Evolutionary conservation across 2,797 vertebrate genomes (phyloP).

Genomic region (Pristis pectinata): DNA sequence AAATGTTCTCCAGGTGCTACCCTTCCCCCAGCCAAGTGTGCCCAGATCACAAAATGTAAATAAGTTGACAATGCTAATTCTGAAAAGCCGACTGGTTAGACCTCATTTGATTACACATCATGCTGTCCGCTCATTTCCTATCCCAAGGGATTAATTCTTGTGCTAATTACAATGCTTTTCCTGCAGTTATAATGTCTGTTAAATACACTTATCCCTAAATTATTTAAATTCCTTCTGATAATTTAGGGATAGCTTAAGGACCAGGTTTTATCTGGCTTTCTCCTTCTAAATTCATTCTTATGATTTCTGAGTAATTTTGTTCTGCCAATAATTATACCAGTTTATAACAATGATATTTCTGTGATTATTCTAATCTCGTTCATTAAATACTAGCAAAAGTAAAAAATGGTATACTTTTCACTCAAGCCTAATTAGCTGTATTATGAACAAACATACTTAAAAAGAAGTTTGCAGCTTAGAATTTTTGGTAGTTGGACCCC

Average conservation of each 20-base stretch:
- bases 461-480: not conserved
- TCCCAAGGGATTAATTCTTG: not conserved
- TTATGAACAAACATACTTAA: not conserved
- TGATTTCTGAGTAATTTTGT: not conserved
- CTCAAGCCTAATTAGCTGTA: no score
- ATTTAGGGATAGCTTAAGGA: not conserved
- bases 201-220: not conserved
- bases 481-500: not conserved
- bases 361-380: not conserved
- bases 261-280: not conserved
- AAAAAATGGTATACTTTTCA: not conserved
- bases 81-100: not conserved
- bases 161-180: not conserved
- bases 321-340: not conserved
- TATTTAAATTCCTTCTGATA: conserved; percentile 13
- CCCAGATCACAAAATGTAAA: not conserved
- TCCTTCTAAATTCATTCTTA: not conserved
- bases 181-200: conserved; percentile 14
- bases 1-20: not conserved
- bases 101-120: not conserved
- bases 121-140: not conserved
- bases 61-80: not conserved
- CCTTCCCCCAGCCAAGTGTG: not conserved
- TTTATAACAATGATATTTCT: not conserved
- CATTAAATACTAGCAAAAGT: not conserved